Evolutionary conservation across 2,113 vertebrate genomes (phyloP).

Genomic region (Garra rufa): DNA sequence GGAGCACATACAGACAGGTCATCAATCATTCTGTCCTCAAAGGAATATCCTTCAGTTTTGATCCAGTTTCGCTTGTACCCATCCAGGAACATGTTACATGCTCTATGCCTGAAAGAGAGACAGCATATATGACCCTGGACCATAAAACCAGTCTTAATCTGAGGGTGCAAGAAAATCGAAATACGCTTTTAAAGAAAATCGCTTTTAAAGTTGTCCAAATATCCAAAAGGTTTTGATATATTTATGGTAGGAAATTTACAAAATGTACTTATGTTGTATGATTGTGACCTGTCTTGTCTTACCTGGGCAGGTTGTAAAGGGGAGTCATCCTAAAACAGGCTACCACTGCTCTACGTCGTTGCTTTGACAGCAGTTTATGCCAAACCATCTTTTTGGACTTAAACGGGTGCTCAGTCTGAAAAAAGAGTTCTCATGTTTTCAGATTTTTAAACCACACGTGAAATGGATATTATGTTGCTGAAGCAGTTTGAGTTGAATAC

Average conservation of each 20-base stretch:
- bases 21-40: constrained; percentile 94
- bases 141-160: too few relatives aligned
- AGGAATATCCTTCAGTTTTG: constrained; percentile 85
- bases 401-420: constrained; percentile 88
- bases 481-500: not conserved
- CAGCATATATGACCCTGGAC: too few relatives aligned
- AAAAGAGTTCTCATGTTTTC: not conserved
- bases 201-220: too few relatives aligned
- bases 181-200: too few relatives aligned
- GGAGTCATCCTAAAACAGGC: constrained; percentile 95
- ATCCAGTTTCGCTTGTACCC: constrained; percentile 89
- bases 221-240: too few relatives aligned
- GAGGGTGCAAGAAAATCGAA: too few relatives aligned
- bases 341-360: constrained; percentile 91
- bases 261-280: not conserved
- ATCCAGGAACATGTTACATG: constrained; percentile 93
- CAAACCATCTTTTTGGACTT: constrained; percentile 97
- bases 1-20: constrained; percentile 85
- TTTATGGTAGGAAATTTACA: too few relatives aligned
- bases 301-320: constrained; percentile 92
- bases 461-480: not conserved
- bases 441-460: not conserved
- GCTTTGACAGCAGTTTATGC: constrained; percentile 94
- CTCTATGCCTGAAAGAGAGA: constrained; percentile 81
- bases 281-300: not conserved